Percentiles rank a stretch among this genome's conserved stretches.
Evolutionary conservation across 2,113 vertebrate species (phyloP).

Genomic region (Bombycilla garrulus): DNA sequence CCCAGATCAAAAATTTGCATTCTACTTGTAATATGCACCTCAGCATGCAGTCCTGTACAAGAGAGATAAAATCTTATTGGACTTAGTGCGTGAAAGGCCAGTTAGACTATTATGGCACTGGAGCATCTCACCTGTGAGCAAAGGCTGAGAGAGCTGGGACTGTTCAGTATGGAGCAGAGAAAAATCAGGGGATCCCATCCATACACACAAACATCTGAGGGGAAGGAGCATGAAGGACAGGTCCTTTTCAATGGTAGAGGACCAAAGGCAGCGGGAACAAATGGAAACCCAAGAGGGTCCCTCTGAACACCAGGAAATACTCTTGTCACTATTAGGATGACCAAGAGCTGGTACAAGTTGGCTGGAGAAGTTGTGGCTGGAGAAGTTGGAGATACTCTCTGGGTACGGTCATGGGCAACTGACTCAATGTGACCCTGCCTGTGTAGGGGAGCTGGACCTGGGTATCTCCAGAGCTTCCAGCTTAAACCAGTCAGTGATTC

Average conservation of each 20-base stretch:
- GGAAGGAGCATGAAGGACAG: background rate
- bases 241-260: background rate
- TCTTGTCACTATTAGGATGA: background rate
- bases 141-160: background rate
- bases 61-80: background rate
- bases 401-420: background rate
- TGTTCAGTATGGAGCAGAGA: background rate
- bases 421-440: background rate
- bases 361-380: background rate
- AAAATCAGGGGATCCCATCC: background rate
- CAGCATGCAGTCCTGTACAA: background rate
- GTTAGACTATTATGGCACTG: background rate
- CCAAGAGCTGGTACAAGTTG: fast-evolving
- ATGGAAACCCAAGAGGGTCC: background rate
- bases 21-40: constrained; percentile 1
- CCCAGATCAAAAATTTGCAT: background rate
- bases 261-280: background rate
- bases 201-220: background rate
- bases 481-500: background rate
- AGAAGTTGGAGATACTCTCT: fast-evolving
- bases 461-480: background rate
- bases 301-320: background rate
- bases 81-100: background rate
- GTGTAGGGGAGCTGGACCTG: background rate
- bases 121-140: background rate